phyloP scores from a whole-genome alignment of 1,140 invertebrate species.

The Microplitis demolitor region DNA sequence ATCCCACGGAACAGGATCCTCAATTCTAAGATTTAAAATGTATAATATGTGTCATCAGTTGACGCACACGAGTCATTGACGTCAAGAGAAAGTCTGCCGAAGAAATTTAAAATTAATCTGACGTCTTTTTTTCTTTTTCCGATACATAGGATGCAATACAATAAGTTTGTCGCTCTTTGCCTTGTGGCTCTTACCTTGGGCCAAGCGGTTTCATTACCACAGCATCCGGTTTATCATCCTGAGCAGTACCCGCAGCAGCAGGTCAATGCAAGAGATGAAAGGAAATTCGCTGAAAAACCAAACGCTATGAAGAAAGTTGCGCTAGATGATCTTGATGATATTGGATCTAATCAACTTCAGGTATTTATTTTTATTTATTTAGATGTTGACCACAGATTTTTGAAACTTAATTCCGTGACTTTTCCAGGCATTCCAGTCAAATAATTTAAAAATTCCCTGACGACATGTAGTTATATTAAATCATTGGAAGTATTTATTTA shows the following conservation, averaged over 20 bases:
- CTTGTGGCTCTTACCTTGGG: slow-evolving; percentile 52
- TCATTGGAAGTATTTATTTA: no score
- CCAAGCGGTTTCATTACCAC: slow-evolving; percentile 51
- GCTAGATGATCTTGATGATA: slow-evolving; percentile 78
- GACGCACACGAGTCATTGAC: neutral
- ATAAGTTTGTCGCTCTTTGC: slow-evolving; percentile 50
- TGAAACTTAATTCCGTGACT: neutral
- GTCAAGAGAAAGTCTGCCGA: neutral
- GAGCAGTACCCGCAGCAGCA: slow-evolving; percentile 61
- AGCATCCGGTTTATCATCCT: slow-evolving; percentile 47
- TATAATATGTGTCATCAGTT: neutral
- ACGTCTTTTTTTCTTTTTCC: slow-evolving; percentile 17
- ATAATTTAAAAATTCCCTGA: no score
- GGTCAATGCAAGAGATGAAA: slow-evolving; percentile 54
- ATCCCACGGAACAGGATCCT: no score
- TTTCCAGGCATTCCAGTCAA: no score
- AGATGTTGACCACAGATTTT: neutral
- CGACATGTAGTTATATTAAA: no score
- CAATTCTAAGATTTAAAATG: neutral
- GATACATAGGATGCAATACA: slow-evolving; percentile 46
- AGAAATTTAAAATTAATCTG: neutral
- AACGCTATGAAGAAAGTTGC: slow-evolving; percentile 86
- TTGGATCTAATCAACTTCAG: slow-evolving; percentile 78
- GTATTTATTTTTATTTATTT: slow-evolving; percentile 43
- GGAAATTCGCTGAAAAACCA: slow-evolving; percentile 86